Evolutionary conservation across 2,113 vertebrate species (phyloP).

Genomic region (Xenopus tropicalis): UCB_Xtro_10.0 CM004447.2:27897001-27897500

Average conservation of each 20-base stretch:
- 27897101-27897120: conserved; percentile 35
- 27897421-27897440: too few species aligned
- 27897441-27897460: background rate
- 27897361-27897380: background rate
- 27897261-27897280: conserved; percentile 10
- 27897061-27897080: conserved; percentile 38
- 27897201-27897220: conserved; percentile 9
- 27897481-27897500: too few species aligned
- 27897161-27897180: conserved; percentile 36
- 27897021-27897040: conserved; percentile 38
- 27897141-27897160: conserved; percentile 37
- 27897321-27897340: conserved; percentile 6
- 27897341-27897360: background rate
- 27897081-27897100: conserved; percentile 36
- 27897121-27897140: conserved; percentile 41
- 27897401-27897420: too few species aligned
- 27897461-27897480: too few species aligned
- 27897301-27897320: conserved; percentile 9
- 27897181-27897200: conserved; percentile 8
- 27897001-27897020: conserved; percentile 32
- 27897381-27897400: too few species aligned
- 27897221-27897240: conserved; percentile 31
- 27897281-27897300: conserved; percentile 9
- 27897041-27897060: conserved; percentile 29
- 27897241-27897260: conserved; percentile 29